Evolutionary conservation across 1,140 invertebrate genomes (phyloP), one percentile per base, ranked within the genome.

Genomic region (Bombus pascuorum): DNA sequence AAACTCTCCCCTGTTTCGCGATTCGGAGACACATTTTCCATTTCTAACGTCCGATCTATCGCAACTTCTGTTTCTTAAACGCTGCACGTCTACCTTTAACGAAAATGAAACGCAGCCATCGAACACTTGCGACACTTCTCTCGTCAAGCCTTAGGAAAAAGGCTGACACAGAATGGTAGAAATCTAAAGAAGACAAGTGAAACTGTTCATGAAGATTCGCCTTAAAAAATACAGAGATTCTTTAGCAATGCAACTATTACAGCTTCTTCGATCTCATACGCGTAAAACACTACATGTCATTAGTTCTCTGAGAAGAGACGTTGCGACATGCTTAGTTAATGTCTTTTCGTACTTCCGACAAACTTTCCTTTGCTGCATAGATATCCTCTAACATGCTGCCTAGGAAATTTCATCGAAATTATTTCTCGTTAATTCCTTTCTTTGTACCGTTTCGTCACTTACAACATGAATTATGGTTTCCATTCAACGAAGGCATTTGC

Each of bases 1-100:
- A 93, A 94, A 93, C 91, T 93, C 91, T 93, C 91, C 83, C 85
- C 88, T 84, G 82, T 91, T 84, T 89, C 81, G 74, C 83, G 88
- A 66, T 70, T 15, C 4, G 15, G 47, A 57, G 42, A 80, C 72
- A 78, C 81, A 85, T 83, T 88, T 90, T 91, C 85, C 86, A 88
- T 88, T 81, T 82, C 72, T 78, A 72, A 84, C 83, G 81, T 86
- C 72, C 84, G 87, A 75, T 28, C 25, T 91, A 87, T 83, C 83
- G 86, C 75, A 83, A 89, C 15, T 53, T n/a, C 71, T 37, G 8
- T 59, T 57, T 32, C 39, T 59, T 15, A 76, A 70, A 28, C 72
- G 78, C 77, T 66, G 44, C 59, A 59, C 78, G 59, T 32, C 18
- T 44, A 65, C 15, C 42, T 77, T 39, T 32, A 6, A 28, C 18